A percentile compares a stretch with the other conserved stretches of the same genome.
These are phyloP conservation scores for Miltochrista miniata DNA, from an alignment of 2,888 invertebrate species.

Conservation along the genomic window DNA sequence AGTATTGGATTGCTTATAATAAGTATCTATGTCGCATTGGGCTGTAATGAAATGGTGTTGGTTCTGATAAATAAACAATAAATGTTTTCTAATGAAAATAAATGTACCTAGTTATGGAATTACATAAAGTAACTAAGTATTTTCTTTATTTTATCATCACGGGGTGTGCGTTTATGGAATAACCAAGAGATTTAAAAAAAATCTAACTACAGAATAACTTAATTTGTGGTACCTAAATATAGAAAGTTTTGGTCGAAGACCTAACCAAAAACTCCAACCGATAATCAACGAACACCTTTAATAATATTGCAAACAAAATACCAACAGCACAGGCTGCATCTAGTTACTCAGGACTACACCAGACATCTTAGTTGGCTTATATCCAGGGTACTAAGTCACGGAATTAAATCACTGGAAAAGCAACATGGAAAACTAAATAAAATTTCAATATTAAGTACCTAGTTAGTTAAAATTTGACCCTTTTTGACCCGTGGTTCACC, in stretches of 20 bases:
- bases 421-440: neutral
- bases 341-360: conserved; percentile 73
- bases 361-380: conserved; percentile 79
- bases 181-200: too few species aligned
- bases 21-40: too few species aligned
- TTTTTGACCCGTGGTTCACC: too few species aligned
- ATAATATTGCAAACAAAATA: conserved; percentile 61
- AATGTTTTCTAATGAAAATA: too few species aligned
- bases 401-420: conserved; percentile 47
- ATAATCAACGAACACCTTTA: conserved; percentile 43
- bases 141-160: too few species aligned
- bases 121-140: too few species aligned
- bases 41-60: too few species aligned
- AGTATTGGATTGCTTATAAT: too few species aligned
- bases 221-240: conserved; percentile 38
- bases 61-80: too few species aligned
- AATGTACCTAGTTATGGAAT: too few species aligned
- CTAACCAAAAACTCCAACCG: neutral
- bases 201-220: neutral
- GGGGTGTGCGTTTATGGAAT: too few species aligned
- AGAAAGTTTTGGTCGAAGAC: conserved; percentile 22
- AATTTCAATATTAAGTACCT: neutral
- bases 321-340: conserved; percentile 42
- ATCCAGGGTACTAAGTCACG: conserved; percentile 61
- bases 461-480: too few species aligned